A percentile compares a stretch with the other conserved stretches of the same genome.
Evolutionary conservation across 1,140 invertebrate species (phyloP).

Genomic region (Scaptomyza montana): DNA sequence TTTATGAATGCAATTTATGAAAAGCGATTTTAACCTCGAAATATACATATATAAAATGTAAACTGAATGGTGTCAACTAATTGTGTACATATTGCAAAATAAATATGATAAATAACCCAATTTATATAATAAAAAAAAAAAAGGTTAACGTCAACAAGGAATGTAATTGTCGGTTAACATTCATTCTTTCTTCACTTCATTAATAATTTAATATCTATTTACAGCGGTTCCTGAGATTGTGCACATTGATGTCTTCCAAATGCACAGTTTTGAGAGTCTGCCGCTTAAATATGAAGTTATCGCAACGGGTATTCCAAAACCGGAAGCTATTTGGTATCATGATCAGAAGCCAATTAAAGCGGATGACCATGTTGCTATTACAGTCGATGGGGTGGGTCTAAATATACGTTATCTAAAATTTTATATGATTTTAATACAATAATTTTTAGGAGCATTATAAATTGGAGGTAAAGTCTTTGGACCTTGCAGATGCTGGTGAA

Average conservation of each 20-base stretch:
- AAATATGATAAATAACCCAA: neutral
- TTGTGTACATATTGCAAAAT: neutral
- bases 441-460: conserved; percentile 87
- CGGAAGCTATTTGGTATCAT: conserved; percentile 91
- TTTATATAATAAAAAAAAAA: neutral
- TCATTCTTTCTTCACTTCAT: neutral
- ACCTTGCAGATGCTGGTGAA: conserved; percentile 89
- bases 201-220: conserved; percentile 58
- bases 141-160: neutral
- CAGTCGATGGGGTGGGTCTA: conserved; percentile 86
- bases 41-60: neutral
- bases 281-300: conserved; percentile 89
- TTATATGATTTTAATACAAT: neutral
- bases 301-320: conserved; percentile 89
- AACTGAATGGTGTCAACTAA: conserved; percentile 9
- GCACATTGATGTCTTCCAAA: conserved; percentile 89
- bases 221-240: conserved; percentile 90
- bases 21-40: neutral
- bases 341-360: conserved; percentile 88
- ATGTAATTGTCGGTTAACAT: neutral
- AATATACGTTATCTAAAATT: neutral
- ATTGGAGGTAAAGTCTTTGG: conserved; percentile 88
- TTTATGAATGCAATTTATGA: too few relatives aligned
- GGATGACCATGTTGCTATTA: conserved; percentile 87
- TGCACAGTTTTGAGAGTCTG: conserved; percentile 90